Evolutionary conservation across 1,140 invertebrate species (phyloP), one percentile per base, ranked within the genome.

Genomic region (Zaprionus tsacasi): DNA sequence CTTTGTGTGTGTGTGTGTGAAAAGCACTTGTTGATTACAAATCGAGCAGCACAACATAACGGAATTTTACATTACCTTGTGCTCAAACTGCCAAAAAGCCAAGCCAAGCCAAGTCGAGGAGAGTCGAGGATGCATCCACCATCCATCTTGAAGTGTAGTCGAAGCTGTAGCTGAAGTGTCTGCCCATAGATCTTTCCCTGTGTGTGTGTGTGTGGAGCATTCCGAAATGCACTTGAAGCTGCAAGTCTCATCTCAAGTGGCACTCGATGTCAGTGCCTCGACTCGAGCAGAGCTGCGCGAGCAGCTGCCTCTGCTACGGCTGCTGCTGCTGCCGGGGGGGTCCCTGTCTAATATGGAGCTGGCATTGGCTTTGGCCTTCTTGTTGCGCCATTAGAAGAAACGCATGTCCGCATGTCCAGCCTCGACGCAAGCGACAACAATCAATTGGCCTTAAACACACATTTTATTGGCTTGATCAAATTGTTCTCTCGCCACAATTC

Each of bases 381-480:
- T 64, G 58, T 66, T 56, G 36, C 43, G 52, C 68, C 40, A 50
- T 70, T 36, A 87, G 83, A 87, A 88, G 83, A 80, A 35, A 3
- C 27, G 75, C 83, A 87, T 83, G 80, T 80, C 82, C 88, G 70
- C 56, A 61, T 45, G 43, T 54, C 48, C 63, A 30, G 27, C 27
- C 27, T 30, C 27, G 27, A 2, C 33, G 73, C 74, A 80, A 80
- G 75, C 74, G 77, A 88, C 85, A 89, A 76, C 81, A 83, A 89
- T 89, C 83, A 81, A 88, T 89, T 89, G 85, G 74, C 78, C 83
- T 72, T 85, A 82, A 88, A 82, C 85, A 79, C 85, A 79, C 85
- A 88, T 88, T 88, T 88, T 89, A 88, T 88, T 88, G 83, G 81
- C 83, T 81, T 88, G 85, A 88, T 88, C 85, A 81, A 85, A 76